Base-by-base conservation (phyloP, 2,113 vertebrate genomes). In the Lasiurus borealis region DNA sequence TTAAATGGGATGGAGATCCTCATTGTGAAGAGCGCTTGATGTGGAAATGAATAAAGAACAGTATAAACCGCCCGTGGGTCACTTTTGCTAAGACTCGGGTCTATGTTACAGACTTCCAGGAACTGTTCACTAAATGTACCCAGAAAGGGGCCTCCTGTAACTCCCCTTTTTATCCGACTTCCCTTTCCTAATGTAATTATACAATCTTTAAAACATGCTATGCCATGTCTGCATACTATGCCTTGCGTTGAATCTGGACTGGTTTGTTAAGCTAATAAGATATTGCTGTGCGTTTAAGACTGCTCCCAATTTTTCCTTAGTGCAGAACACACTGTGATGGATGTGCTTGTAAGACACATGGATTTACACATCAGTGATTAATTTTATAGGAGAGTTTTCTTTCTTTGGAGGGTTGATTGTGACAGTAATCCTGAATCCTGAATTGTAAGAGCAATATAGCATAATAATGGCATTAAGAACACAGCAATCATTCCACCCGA, bases 211-310 rank as follows among this genome's bases (percentile, higher is more conserved):
- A 83, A 89, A 69, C 27, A 44, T 9, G 19, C 15, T 54, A 27
- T 29, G 50, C n/a, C 59, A 75, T 75, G 1, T 50, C 7, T 92
- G 66, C 29, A 54, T 62, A 40, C 13, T 31, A 81, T 87, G 91
- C 9, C 40, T 94, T 64, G 14, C 85, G 15, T 34, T 68, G 52
- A 84, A 77, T 54, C 54, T 91, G 16, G 34, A 81, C 91, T 91
- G 78, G 94, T 85, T 97, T 91, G 25, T 96, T 78, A 93, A 87
- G 66, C 31, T 62, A 91, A 84, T 85, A 71, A 89, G 52, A 23
- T 85, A 85, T 69, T 81, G 1, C 80, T 90, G 54, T 44, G 86
- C 46, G 86, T 85, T 75, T 84, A 96, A 93, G 66, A 68, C 19
- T 76, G 19, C 68, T 46, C 59, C 57, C 3, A 19, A 87, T 76